Evolutionary conservation across 2,888 invertebrate genomes (phyloP).

Genomic region (Chrysolina oricalcia): DNA sequence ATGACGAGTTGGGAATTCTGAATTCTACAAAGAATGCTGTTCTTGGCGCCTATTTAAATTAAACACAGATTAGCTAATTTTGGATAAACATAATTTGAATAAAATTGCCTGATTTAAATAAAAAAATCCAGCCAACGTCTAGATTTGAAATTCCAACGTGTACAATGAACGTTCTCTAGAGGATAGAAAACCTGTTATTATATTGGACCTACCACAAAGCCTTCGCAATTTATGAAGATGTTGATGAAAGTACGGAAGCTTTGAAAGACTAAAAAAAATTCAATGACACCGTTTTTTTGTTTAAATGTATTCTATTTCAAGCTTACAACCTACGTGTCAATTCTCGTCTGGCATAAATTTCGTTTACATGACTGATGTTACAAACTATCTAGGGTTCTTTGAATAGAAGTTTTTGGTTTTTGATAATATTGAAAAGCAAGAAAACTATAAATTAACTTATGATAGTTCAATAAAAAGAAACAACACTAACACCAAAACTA

Average conservation of each 20-base stretch:
- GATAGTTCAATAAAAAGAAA: no score
- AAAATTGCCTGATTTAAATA: background rate
- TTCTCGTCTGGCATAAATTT: no score
- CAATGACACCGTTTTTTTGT: no score
- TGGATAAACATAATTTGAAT: background rate
- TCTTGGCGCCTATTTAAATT: slow-evolving; percentile 11
- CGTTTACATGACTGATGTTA: no score
- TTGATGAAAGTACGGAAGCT: background rate
- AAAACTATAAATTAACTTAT: no score
- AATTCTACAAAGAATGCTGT: background rate
- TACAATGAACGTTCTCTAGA: background rate
- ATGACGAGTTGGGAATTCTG: background rate
- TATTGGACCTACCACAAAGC: background rate
- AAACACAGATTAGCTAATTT: slow-evolving; percentile 2
- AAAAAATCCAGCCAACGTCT: background rate
- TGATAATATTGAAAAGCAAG: no score
- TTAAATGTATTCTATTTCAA: no score
- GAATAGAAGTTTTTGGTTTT: no score
- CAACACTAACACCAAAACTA: no score
- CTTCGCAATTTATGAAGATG: background rate
- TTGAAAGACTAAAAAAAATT: background rate
- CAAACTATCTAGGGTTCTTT: no score
- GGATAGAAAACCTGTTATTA: background rate
- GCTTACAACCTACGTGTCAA: no score
- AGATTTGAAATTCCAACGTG: background rate